These are phyloP conservation scores for Sycophila sp. DNA, from an alignment of 1,140 invertebrate genomes.

Conservation along the genomic window DNA sequence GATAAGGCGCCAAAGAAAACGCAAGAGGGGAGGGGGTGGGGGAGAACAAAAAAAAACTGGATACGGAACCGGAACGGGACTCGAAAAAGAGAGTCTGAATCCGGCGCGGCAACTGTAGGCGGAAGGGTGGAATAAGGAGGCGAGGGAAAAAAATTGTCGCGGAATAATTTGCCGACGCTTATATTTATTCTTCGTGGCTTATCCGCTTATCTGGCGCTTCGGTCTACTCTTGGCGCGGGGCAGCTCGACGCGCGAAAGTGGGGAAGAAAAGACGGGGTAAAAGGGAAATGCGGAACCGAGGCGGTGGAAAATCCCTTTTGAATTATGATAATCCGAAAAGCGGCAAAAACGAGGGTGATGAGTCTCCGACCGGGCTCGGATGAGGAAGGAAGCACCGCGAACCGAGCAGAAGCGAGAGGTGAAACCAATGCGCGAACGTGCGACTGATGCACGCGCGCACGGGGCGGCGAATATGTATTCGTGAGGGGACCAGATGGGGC, in stretches of 20 bases:
- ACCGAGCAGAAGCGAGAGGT: neutral
- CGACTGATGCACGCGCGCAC: neutral
- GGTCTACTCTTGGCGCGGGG: neutral
- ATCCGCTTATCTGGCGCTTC: slow-evolving; percentile 26
- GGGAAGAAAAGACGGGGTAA: neutral
- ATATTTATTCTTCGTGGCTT: slow-evolving; percentile 34
- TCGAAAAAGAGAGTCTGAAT: neutral
- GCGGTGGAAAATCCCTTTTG: slow-evolving; percentile 29
- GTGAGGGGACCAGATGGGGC: neutral
- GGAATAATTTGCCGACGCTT: slow-evolving; percentile 33
- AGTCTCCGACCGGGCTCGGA: neutral
- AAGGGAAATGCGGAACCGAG: neutral
- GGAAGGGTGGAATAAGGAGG: neutral
- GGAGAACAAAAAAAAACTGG: neutral
- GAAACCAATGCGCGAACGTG: neutral
- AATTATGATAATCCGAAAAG: slow-evolving; percentile 35
- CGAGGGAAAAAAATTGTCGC: slow-evolving; percentile 13
- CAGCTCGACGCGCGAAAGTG: neutral
- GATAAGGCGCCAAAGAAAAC: neutral
- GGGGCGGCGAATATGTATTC: neutral
- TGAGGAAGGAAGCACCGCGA: too few species aligned
- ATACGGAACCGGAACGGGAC: neutral
- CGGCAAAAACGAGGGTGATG: slow-evolving; percentile 28
- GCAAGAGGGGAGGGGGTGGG: neutral
- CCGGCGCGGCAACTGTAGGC: neutral